Base-by-base conservation (phyloP, 2,113 vertebrate genomes). In the Crotophaga sulcirostris region DNA sequence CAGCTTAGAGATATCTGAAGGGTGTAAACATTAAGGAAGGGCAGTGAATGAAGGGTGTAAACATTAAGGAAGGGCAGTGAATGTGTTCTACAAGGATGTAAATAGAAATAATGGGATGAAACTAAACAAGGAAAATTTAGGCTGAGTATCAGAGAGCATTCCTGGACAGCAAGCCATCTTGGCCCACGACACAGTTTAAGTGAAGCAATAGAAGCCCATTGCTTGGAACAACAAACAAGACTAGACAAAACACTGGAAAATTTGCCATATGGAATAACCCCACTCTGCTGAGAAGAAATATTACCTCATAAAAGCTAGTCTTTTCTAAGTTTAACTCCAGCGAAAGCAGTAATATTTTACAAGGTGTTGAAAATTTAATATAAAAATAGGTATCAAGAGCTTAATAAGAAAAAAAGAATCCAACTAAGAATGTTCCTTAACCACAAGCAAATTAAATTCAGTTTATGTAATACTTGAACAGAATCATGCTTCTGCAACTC, bases 71-170 rank as follows among this genome's bases (percentile, higher is more conserved):
- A 19, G 77, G 84, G 94, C 80, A 85, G 49, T 55, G 73, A 95
- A 88, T 7, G 58, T 91, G 93, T 95, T 95, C 14, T 63, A 86
- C 42, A 77, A 84, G 63, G 83, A 91, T 88, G 87, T 83, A 93
- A 94, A 82, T 80, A 96, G 76, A 93, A 94, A 92, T 93, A 95
- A 95, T 66, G 76, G 79, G 58, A 92, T 66, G 58, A 89, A 96
- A 88, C 69, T 93, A 96, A 92, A 95, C 85, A 95, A 88, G 82
- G 72, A 78, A 67, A 90, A 80, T 75, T 83, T 60, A 10, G 33
- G 72, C 64, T 72, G 75, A 62, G 1, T 75, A 74, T 85, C 81
- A 87, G 74, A 95, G n/a, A 77, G 73, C 84, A 69, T 81, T 95
- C 69, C 86, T 93, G 88, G 80, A 93, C 73, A 93, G 80, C 69